A percentile compares a stretch with the other conserved stretches of the same genome.
phyloP scores from a whole-genome alignment of 2,888 invertebrate genomes.

The Scelioninae gen. 2 region DNA sequence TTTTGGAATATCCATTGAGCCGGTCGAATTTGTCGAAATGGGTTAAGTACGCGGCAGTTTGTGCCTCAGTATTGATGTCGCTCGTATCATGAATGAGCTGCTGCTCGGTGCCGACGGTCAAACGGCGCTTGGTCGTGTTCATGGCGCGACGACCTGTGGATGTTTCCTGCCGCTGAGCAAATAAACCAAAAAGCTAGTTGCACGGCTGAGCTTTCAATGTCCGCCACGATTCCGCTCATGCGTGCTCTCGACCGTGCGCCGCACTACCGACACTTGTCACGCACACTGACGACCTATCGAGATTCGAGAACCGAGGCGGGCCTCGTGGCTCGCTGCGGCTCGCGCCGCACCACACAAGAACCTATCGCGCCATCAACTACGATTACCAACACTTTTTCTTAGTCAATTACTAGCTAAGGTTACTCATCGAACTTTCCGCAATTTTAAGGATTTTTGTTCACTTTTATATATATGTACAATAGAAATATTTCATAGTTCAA shows the following conservation, averaged over 20 bases:
- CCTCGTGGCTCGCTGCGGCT: too few species aligned
- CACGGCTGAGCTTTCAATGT: slow-evolving; percentile 30
- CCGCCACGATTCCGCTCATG: too few species aligned
- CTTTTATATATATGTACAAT: too few species aligned
- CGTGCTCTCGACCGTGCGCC: slow-evolving; percentile 18
- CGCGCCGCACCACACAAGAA: not conserved
- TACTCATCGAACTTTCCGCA: too few species aligned
- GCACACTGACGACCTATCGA: not conserved
- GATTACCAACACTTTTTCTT: slow-evolving; percentile 4
- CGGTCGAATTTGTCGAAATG: slow-evolving; percentile 58
- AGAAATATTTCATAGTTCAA: too few species aligned
- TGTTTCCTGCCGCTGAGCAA: slow-evolving; percentile 21
- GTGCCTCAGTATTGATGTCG: slow-evolving; percentile 31
- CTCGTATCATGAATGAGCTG: slow-evolving; percentile 35
- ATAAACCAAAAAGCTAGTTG: slow-evolving; percentile 24
- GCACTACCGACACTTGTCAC: slow-evolving; percentile 20
- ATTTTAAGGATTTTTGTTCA: too few species aligned
- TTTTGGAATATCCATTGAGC: slow-evolving; percentile 65
- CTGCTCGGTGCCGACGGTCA: slow-evolving; percentile 46
- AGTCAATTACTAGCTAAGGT: not conserved
- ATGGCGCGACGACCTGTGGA: slow-evolving; percentile 30
- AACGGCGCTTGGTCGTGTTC: slow-evolving; percentile 47
- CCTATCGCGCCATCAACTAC: not conserved
- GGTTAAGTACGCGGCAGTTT: slow-evolving; percentile 29
- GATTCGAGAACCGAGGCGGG: not conserved